These are phyloP conservation scores for Cygnus buccinator DNA, from an alignment of 2,113 vertebrate species.

Conservation along the genomic window DNA sequence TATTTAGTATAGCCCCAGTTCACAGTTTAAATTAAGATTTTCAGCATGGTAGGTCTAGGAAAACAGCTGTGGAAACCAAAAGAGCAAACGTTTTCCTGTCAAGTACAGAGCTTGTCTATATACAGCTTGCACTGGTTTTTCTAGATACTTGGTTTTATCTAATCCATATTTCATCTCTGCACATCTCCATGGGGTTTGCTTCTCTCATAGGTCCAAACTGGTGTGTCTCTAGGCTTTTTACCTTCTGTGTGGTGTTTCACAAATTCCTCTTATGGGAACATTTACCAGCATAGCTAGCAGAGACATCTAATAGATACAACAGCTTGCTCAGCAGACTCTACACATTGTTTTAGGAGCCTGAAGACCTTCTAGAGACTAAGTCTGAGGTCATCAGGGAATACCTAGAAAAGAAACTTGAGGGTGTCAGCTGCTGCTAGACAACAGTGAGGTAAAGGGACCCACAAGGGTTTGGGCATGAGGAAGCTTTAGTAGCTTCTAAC, in stretches of 20 bases:
- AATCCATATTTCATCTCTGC: neutral
- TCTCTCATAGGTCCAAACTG: neutral
- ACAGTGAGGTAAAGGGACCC: neutral
- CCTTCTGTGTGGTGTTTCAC: neutral
- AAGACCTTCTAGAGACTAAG: neutral
- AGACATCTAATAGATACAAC: neutral
- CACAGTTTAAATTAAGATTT: neutral
- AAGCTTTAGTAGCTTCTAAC: neutral
- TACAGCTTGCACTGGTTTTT: neutral
- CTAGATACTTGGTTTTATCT: neutral
- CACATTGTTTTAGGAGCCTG: neutral
- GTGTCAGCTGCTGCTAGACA: neutral
- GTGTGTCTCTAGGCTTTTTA: neutral
- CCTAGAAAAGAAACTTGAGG: neutral
- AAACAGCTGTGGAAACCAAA: neutral
- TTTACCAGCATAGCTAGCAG: neutral
- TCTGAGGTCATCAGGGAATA: neutral
- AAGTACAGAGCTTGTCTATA: neutral
- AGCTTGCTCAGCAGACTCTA: neutral
- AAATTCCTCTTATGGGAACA: neutral
- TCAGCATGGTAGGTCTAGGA: neutral
- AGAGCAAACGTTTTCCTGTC: neutral
- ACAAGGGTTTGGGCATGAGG: neutral
- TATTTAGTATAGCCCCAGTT: neutral
- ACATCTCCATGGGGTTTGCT: neutral